Percentiles rank a stretch among this genome's conserved stretches.
These are phyloP conservation scores for Valencia hispanica DNA, from an alignment of 2,797 vertebrate genomes.

Conservation along the genomic window DNA sequence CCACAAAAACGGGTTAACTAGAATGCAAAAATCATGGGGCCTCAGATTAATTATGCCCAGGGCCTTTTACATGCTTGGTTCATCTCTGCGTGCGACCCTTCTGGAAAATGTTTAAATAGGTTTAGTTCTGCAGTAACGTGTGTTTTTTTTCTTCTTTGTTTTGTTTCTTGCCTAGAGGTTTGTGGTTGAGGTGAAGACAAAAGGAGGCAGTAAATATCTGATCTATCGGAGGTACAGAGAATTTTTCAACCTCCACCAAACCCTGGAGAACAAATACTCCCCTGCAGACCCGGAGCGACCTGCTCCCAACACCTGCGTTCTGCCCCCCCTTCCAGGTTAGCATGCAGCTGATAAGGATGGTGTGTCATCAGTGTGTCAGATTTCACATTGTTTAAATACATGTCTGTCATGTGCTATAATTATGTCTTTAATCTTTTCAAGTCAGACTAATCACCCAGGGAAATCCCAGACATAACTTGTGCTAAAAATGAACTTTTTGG, in stretches of 20 bases:
- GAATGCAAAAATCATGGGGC: background rate
- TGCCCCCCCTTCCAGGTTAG: constrained; percentile 89
- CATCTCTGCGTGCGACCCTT: background rate
- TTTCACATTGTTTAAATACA: constrained; percentile 31
- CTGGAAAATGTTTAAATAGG: background rate
- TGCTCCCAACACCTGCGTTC: constrained; percentile 75
- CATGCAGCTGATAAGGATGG: background rate
- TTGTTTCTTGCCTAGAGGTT: constrained; percentile 71
- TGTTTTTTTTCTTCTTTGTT: background rate
- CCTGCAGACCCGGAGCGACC: constrained; percentile 67
- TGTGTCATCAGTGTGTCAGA: constrained; percentile 1
- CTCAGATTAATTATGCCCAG: background rate
- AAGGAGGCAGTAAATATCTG: constrained; percentile 90
- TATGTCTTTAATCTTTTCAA: background rate
- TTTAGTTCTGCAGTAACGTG: background rate
- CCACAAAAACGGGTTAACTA: background rate
- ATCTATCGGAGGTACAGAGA: constrained; percentile 93
- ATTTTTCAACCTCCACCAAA: constrained; percentile 87
- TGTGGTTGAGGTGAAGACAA: constrained; percentile 93
- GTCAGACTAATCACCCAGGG: background rate
- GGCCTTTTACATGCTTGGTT: background rate
- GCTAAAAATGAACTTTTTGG: background rate
- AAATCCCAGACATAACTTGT: background rate
- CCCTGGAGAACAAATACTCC: constrained; percentile 86
- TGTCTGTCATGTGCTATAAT: background rate